Conservation (phyloP, 2,113 vertebrate genomes). For the Larimichthys polyactis region DNA sequence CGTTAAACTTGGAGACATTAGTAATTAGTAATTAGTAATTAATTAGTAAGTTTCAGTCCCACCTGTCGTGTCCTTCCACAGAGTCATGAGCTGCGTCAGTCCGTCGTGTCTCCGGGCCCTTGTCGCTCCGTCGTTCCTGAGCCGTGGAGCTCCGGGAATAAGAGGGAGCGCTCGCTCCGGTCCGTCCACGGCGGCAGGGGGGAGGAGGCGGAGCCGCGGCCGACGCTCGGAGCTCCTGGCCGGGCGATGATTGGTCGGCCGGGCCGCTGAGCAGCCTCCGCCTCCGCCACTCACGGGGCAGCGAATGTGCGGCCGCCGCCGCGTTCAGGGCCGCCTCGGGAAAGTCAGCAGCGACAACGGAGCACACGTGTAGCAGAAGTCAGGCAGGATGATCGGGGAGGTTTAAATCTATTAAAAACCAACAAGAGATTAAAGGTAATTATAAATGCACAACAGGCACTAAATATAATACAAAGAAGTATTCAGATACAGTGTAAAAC, state of each 20-base stretch:
- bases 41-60: neutral
- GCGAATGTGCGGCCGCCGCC: conserved; percentile 70
- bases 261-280: conserved; percentile 23
- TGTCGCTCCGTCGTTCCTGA: conserved; percentile 24
- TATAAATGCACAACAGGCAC: neutral
- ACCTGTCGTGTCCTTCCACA: conserved; percentile 51
- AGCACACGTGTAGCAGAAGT: conserved; percentile 26
- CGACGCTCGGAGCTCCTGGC: neutral
- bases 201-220: too few species aligned
- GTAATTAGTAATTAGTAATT: neutral
- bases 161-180: conserved; percentile 57
- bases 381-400: too few species aligned
- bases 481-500: neutral
- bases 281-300: conserved; percentile 79
- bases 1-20: neutral
- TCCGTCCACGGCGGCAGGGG: conserved; percentile 4
- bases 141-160: conserved; percentile 34
- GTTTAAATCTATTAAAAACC: too few species aligned
- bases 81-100: conserved; percentile 49
- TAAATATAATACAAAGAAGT: neutral
- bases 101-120: conserved; percentile 23
- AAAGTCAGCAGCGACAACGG: neutral
- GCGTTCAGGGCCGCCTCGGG: conserved; percentile 42
- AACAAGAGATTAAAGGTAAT: too few species aligned
- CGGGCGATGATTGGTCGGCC: conserved; percentile 38